Evolutionary conservation across 2,888 invertebrate genomes (phyloP).

Genomic region (Halocaridina rubra): DNA sequence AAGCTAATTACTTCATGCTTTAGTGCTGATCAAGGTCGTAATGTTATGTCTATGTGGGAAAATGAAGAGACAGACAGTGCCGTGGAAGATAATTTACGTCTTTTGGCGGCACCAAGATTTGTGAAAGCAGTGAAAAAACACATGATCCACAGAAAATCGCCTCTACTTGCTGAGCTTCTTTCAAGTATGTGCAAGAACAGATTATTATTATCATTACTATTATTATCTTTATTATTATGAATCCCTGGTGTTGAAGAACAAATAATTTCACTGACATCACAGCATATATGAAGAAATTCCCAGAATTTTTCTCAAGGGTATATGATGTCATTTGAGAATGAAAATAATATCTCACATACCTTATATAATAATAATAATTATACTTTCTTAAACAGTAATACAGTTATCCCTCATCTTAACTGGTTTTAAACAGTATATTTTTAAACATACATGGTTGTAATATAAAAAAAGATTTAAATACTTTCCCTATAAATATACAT

Average conservation of each 20-base stretch:
- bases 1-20: conserved; percentile 6
- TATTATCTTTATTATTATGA: no score
- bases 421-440: no score
- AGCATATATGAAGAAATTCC: no score
- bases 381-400: no score
- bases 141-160: conserved; percentile 2
- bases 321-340: neutral
- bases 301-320: neutral
- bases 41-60: neutral
- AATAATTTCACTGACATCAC: no score
- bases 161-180: neutral
- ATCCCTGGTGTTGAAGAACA: no score
- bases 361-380: neutral
- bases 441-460: no score
- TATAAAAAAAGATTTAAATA: no score
- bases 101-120: conserved; percentile 12
- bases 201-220: no score
- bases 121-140: neutral
- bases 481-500: no score
- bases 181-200: conserved; percentile 5
- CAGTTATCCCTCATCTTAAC: no score
- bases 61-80: neutral
- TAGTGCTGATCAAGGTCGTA: conserved; percentile 15
- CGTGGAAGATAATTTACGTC: neutral
- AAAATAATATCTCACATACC: neutral